phyloP scores from a whole-genome alignment of 92 coral and sea anemone genomes.

The Porites evermanni region DNA sequence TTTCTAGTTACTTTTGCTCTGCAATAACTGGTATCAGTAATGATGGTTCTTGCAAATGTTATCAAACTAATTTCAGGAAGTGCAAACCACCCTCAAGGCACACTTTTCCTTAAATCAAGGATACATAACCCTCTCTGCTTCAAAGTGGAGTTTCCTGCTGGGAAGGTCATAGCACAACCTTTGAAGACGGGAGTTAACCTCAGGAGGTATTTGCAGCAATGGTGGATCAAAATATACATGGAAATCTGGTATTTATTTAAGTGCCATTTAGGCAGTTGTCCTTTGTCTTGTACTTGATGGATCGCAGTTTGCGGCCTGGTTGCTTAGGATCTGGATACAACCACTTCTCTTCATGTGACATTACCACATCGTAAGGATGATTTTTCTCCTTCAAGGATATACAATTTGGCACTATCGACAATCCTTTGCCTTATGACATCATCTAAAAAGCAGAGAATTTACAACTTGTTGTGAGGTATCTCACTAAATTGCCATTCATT shows the following conservation, averaged over 20 bases:
- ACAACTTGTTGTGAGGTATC: constrained; percentile 54
- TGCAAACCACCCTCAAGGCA: too few species aligned
- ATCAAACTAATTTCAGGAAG: too few species aligned
- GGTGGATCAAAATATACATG: constrained; percentile 39
- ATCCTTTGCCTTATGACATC: constrained; percentile 63
- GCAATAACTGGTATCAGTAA: too few species aligned
- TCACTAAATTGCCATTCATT: constrained; percentile 7
- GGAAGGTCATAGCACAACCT: constrained; percentile 14
- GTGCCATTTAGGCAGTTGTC: constrained; percentile 50
- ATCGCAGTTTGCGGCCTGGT: constrained; percentile 49
- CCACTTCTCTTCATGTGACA: constrained; percentile 68
- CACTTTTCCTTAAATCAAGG: too few species aligned
- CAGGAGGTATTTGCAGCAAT: constrained; percentile 43
- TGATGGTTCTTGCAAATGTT: too few species aligned
- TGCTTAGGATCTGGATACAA: constrained; percentile 56
- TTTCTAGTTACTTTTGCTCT: too few species aligned
- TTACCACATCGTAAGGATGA: constrained; percentile 46
- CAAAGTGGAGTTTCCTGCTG: too few species aligned
- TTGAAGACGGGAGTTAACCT: constrained; percentile 28
- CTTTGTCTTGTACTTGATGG: constrained; percentile 45
- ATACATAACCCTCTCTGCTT: too few species aligned
- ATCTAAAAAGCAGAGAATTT: constrained; percentile 39
- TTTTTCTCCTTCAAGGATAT: constrained; percentile 48
- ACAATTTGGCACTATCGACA: constrained; percentile 62
- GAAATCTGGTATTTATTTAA: constrained; percentile 57